Base-by-base conservation (phyloP, 2,888 invertebrate species). In the Leuctra nigra region DNA sequence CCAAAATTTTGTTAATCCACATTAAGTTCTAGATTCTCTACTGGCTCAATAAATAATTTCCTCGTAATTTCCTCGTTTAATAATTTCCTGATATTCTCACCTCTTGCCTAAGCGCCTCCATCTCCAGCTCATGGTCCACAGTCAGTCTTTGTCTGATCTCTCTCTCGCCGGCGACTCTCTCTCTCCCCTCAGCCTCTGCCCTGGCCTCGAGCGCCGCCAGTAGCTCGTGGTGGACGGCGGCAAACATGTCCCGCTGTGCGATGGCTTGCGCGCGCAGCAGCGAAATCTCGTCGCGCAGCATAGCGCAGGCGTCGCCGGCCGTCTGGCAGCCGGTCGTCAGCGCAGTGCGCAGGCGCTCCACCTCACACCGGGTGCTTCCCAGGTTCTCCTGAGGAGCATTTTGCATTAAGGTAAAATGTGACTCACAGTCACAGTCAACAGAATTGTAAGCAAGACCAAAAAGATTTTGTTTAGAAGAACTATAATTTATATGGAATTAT, bases 351-450 rank as follows among this genome's bases (percentile, higher is more conserved):
- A 84, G 71, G 64, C 78, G 79, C 61, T 83, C 82, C 59, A 83
- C 78, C 66, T 85, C 83, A 57, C 79, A 76, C 67, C 79, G 78
- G 55, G 85, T 82, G 4, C 80, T 78, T 56, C 81, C 82, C 66
- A 86, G 79, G 68, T 85, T 87, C 60, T 86, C 87, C 87, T 87
- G 74, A 63, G 81, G 53, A 35, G 33, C 23, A 23, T n/a, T n/a
- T n/a, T n/a, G n/a, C n/a, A n/a, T n/a, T n/a, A n/a, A n/a, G n/a
- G n/a, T n/a, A n/a, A n/a, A n/a, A n/a, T n/a, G n/a, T n/a, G n/a
- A n/a, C n/a, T n/a, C n/a, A n/a, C n/a, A n/a, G n/a, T n/a, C n/a
- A n/a, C n/a, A n/a, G n/a, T n/a, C n/a, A n/a, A n/a, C n/a, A n/a
- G n/a, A n/a, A n/a, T n/a, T n/a, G n/a, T n/a, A n/a, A n/a, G n/a